Base-by-base conservation (phyloP, 2,888 invertebrate species). In the Agrotis exclamationis region DNA sequence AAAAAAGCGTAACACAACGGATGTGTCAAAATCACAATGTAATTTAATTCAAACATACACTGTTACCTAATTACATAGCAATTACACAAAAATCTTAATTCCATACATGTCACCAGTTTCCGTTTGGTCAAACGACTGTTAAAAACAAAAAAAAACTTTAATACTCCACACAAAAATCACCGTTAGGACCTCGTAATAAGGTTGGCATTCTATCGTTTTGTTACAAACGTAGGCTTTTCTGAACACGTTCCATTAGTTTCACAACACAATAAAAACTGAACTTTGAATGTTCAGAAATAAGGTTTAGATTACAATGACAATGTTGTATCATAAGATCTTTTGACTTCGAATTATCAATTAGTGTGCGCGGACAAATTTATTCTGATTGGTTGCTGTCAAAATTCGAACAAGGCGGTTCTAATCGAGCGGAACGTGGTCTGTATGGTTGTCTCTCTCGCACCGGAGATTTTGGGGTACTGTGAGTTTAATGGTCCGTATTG, bases 331-430 rank as follows among this genome's bases (percentile, higher is more conserved):
- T 78, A 70, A 57, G 68, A 67, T 65, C 60, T 79, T 86, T 75
- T 76, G 62, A 62, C 47, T 76, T 64, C 33, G 62, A 6, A 76
- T 65, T 76, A 73, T 70, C 83, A 86, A 89, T 89, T 86, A 82
- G 84, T 82, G 79, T 75, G 80, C 63, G 74, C 71, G 70, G 70
- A 83, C 82, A 80, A 82, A 85, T 85, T 83, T 82, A 77, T 83
- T 84, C 87, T 90, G 91, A 94, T 95, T 94, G 93, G 94, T 79
- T 85, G 87, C 90, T 94, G 93, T 94, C 94, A 95, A 95, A 94
- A 91, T 93, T 93, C 89, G 86, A 91, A 92, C 89, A 87, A 93
- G 94, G 93, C 92, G 92, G 87, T 89, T 88, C 90, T 93, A 92
- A 93, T 93, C 87, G 88, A 90, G 91, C 88, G 92, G 87, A 93